These are phyloP conservation scores for Dolichoris vasculosae DNA, from an alignment of 1,140 invertebrate genomes.

Conservation along the genomic window DNA sequence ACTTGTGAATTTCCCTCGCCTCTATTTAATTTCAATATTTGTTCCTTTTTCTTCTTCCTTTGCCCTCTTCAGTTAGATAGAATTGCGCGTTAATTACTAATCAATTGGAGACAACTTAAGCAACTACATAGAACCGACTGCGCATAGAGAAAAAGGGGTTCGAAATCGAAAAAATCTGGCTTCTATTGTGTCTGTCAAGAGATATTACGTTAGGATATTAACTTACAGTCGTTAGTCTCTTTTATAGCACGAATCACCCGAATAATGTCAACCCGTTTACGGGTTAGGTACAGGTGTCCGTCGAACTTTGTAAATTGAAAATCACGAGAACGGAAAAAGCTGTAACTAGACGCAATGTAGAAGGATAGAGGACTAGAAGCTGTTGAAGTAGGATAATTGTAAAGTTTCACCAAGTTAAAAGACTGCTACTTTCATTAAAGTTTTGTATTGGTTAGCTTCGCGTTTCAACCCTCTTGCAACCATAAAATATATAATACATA, in stretches of 20 bases:
- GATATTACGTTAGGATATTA: not conserved
- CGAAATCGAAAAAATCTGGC: not conserved
- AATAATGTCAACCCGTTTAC: too few species aligned
- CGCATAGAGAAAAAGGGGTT: not conserved
- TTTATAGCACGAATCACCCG: not conserved
- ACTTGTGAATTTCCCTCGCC: not conserved
- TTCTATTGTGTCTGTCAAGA: not conserved
- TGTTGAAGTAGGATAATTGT: constrained; percentile 25
- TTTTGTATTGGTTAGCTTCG: not conserved
- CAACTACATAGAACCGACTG: not conserved
- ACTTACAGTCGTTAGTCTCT: constrained; percentile 29
- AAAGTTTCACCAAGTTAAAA: constrained; percentile 27
- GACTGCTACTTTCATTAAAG: constrained; percentile 40
- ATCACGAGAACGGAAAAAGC: not conserved
- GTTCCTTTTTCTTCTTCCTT: not conserved
- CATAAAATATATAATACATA: constrained; percentile 32
- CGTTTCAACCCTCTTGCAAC: not conserved
- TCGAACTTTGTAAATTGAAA: constrained; percentile 50
- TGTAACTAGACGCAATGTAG: not conserved
- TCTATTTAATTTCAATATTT: not conserved
- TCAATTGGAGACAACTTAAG: not conserved
- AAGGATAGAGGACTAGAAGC: not conserved
- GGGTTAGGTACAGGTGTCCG: too few species aligned
- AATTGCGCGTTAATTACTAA: constrained; percentile 12
- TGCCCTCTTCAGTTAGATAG: not conserved